Evolutionary conservation across 2,888 invertebrate genomes (phyloP).

Genomic region (Tipula helvola): DNA sequence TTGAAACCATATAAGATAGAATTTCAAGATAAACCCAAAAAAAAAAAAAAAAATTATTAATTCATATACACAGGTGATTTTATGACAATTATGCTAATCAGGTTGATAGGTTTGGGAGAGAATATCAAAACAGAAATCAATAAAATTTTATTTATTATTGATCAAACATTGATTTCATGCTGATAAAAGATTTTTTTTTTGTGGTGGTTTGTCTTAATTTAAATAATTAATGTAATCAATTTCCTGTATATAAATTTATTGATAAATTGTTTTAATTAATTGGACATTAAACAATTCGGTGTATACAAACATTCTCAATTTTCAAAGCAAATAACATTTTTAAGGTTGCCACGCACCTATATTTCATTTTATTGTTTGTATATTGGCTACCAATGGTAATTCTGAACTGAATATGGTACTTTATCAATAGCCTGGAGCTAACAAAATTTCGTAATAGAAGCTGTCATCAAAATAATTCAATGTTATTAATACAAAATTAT

Average conservation of each 20-base stretch:
- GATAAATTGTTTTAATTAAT: neutral
- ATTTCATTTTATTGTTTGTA: no score
- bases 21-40: neutral
- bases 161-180: neutral
- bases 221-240: neutral
- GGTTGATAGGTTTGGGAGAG: neutral
- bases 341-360: no score
- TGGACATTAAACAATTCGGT: neutral
- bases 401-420: no score
- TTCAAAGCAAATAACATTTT: no score
- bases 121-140: neutral
- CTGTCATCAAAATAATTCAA: no score
- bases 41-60: neutral
- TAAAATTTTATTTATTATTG: slow-evolving; percentile 4
- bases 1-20: neutral
- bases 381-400: no score
- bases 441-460: no score
- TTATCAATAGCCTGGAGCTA: no score
- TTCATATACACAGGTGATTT: neutral
- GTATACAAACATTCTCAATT: no score
- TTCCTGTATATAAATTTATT: neutral
- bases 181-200: neutral
- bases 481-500: no score
- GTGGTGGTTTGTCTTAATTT: neutral
- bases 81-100: neutral